phyloP scores from a whole-genome alignment of 2,888 invertebrate species.

The Drosophila koepferae region DNA sequence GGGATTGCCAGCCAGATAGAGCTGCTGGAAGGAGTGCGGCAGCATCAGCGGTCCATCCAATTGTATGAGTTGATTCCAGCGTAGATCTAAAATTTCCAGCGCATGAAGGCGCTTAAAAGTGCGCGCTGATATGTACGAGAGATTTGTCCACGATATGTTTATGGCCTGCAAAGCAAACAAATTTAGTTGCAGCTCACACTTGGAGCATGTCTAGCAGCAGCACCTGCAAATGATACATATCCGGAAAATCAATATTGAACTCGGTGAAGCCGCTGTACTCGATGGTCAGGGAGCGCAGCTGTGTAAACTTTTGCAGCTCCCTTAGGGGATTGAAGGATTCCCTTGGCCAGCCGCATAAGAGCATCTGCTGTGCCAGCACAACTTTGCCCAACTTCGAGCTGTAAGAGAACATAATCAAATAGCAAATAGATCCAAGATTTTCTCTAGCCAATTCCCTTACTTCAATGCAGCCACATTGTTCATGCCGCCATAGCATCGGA shows the following conservation, averaged over 20 bases:
- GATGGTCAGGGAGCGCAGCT: conserved; percentile 78
- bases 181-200: not conserved
- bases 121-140: conserved; percentile 78
- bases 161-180: conserved; percentile 67
- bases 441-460: conserved; percentile 40
- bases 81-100: conserved; percentile 81
- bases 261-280: conserved; percentile 82
- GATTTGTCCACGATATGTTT: conserved; percentile 85
- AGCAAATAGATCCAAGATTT: too few relatives aligned
- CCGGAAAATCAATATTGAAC: conserved; percentile 82
- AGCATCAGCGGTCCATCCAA: conserved; percentile 81
- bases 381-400: conserved; percentile 53
- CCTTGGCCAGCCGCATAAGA: conserved; percentile 83
- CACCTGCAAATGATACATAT: conserved; percentile 80
- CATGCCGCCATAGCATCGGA: conserved; percentile 83
- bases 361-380: conserved; percentile 59
- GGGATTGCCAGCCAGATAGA: conserved; percentile 83
- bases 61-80: conserved; percentile 84
- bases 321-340: conserved; percentile 77
- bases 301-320: conserved; percentile 79
- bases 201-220: too few relatives aligned
- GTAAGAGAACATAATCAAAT: not conserved
- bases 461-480: conserved; percentile 74
- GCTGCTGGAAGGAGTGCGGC: conserved; percentile 75
- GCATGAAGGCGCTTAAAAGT: conserved; percentile 81